Evolutionary conservation across 2,888 invertebrate species (phyloP), one percentile per base, ranked within the genome.

Genomic region (Drosophila lutescens): DNA sequence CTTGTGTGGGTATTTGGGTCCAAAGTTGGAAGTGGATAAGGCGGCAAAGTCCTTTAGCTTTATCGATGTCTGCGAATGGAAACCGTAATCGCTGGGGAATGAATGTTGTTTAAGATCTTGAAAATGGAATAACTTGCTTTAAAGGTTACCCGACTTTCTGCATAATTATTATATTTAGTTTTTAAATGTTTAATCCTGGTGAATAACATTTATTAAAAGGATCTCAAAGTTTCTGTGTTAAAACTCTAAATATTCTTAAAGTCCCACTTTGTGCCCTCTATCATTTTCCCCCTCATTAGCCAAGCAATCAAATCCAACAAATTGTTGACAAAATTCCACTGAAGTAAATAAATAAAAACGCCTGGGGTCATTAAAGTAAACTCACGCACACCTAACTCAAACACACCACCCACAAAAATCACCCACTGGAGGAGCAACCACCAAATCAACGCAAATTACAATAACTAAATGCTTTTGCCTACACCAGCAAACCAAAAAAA

Each of bases 301-400:
- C 49, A 36, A 44, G 80, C 81, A 86, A 84, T 83, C 86, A 88
- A 86, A 83, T 77, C 62, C 73, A 81, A 79, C 87, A 88, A 84
- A 86, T 86, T 88, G 84, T 79, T 88, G 81, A 84, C 88, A 82
- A 87, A 83, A 87, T 87, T 82, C 74, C 68, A 72, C 57, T 38
- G 55, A 73, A 71, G 74, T 79, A 72, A 83, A 78, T 75, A 86
- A 88, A 86, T 88, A 86, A 80, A 71, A 77, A 57, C 47, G 58
- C 60, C 40, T 20, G 50, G 47, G 73, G 61, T 66, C 78, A 88
- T 85, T 86, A 86, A 80, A 77, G 80, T 73, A 84, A 77, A 60
- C 66, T 59, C 85, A 80, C 80, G 86, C 79, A 80, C 60, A 30
- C 17, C 36, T 26, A 15, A 15, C 61, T n/a, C 26, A 59, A 60